phyloP scores from a whole-genome alignment of 2,888 invertebrate species.

The Pseudoips prasinana region DNA sequence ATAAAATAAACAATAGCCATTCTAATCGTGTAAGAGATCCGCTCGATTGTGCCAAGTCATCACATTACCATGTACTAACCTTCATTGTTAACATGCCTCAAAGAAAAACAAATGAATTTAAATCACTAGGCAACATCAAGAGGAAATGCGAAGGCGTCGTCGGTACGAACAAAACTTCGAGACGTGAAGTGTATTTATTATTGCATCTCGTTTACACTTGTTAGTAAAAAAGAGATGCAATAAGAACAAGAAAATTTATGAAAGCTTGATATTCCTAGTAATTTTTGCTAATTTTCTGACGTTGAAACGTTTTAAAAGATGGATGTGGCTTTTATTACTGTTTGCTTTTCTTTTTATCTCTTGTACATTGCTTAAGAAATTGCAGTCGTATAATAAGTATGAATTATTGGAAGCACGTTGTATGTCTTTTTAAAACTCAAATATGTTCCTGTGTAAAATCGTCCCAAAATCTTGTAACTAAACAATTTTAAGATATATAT shows the following conservation, averaged over 20 bases:
- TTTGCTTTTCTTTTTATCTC: constrained; percentile 21
- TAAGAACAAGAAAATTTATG: constrained; percentile 28
- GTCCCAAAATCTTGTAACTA: too few species aligned
- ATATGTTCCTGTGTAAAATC: too few species aligned
- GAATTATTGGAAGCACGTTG: neutral
- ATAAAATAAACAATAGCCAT: constrained; percentile 60
- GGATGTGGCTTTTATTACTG: constrained; percentile 13
- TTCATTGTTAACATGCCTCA: constrained; percentile 51
- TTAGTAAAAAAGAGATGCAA: constrained; percentile 13
- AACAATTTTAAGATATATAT: too few species aligned
- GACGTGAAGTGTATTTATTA: constrained; percentile 23
- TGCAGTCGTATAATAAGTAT: too few species aligned
- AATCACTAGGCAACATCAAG: constrained; percentile 37
- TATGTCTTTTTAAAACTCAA: too few species aligned
- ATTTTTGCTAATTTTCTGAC: constrained; percentile 23
- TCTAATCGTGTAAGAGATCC: constrained; percentile 57
- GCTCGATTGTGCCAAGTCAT: constrained; percentile 54
- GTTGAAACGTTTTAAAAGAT: constrained; percentile 17
- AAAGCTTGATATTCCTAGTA: constrained; percentile 27
- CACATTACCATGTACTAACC: constrained; percentile 48
- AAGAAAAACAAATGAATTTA: constrained; percentile 49
- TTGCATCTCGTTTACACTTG: constrained; percentile 27
- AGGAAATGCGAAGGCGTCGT: constrained; percentile 42
- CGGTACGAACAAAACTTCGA: constrained; percentile 33
- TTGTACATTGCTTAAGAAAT: constrained; percentile 4